Evolutionary conservation across 35 echinoderm and acorn worm genomes (phyloP).

Genomic region (Apostichopus japonicus): DNA sequence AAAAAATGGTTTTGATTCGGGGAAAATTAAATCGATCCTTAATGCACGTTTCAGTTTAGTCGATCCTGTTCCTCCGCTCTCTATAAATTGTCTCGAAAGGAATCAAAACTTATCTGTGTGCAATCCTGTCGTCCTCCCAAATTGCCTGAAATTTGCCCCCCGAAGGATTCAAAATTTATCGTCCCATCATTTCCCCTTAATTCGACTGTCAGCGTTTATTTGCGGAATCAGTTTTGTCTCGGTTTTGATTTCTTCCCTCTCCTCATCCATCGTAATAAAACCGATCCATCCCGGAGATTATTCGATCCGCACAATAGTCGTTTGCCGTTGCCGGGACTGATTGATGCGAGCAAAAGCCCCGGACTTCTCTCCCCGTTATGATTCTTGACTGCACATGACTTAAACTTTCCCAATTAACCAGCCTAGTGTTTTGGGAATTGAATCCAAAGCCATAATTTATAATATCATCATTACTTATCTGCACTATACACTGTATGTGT

Average conservation of each 20-base stretch:
- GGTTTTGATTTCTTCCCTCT: neutral
- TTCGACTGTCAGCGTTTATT: neutral
- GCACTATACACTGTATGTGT: neutral
- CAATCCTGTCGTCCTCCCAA: neutral
- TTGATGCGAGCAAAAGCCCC: neutral
- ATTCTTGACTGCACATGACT: neutral
- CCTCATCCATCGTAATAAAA: neutral
- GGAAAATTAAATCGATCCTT: no score
- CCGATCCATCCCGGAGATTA: neutral
- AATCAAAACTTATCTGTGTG: no score
- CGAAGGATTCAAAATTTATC: constrained; percentile 33
- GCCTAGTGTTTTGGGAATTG: constrained; percentile 27
- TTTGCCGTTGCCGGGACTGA: neutral
- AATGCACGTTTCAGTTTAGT: no score
- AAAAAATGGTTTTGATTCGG: no score
- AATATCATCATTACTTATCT: constrained; percentile 49
- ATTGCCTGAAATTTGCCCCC: constrained; percentile 7
- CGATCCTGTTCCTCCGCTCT: no score
- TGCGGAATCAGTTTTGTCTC: neutral
- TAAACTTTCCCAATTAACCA: constrained; percentile 53
- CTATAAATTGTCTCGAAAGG: no score
- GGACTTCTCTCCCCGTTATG: neutral
- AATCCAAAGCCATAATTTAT: constrained; percentile 26
- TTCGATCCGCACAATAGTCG: no score
- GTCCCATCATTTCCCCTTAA: constrained; percentile 24